Base-by-base conservation (phyloP, 2,888 invertebrate species). In the Sarcophaga rosellei region DNA sequence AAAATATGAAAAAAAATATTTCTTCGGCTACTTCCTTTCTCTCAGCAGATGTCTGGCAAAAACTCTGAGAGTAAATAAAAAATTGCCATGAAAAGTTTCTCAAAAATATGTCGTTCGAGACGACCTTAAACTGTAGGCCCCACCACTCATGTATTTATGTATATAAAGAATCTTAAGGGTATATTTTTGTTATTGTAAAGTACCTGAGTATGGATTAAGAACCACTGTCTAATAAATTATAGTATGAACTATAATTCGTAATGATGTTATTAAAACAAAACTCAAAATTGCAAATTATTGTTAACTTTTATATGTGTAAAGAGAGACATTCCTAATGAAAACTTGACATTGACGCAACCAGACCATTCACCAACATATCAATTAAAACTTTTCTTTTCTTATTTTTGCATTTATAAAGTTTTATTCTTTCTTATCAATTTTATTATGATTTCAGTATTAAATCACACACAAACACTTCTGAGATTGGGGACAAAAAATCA, bases 341-440 rank as follows among this genome's bases (percentile, higher is more conserved):
- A 65, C 75, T n/a, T 79, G 65, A 79, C 70, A 59, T 78, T 83
- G 74, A 62, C 78, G 20, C 63, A 35, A 15, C 25, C n/a, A 73
- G 21, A 44, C 61, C 25, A 20, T 53, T 10, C 45, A 25, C 53
- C 8, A 63, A 35, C 70, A 53, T 70, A 70, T 61, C 70, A 79
- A 75, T 84, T 75, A 69, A 61, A 59, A 0, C 5, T 23, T 23
- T 59, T 76, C 47, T 25, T 53, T 47, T 47, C 0, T 15, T 53
- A 15, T 15, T n/a, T 10, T 69, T 77, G 21, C 11, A 47, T 77
- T 59, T 44, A 65, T 53, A 70, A 70, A 53, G 53, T 70, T 10
- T 25, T 61, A 23, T 77, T 68, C 77, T 68, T 77, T 68, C 77
- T 68, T 68, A 77, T 77, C 68, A 77, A n/a, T 65, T 17, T 15